These are phyloP conservation scores for Adrianichthys oophorus DNA, from an alignment of 2,797 vertebrate genomes.

Conservation along the genomic window DNA sequence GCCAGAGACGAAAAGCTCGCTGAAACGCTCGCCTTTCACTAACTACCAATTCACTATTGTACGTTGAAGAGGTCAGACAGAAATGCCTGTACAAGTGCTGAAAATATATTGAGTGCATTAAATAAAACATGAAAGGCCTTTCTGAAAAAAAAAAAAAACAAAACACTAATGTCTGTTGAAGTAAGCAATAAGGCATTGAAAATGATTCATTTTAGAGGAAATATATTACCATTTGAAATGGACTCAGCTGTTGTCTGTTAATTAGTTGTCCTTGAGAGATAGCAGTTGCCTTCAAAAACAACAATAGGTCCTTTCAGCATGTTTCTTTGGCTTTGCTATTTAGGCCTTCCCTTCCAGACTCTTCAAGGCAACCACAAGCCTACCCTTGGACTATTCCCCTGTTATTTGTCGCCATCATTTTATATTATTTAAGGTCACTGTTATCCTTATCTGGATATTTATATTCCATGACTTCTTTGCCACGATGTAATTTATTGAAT, in stretches of 20 bases:
- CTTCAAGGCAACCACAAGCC: conserved; percentile 76
- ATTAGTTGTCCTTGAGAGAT: conserved; percentile 85
- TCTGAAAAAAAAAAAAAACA: conserved; percentile 21
- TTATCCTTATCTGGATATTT: conserved; percentile 71
- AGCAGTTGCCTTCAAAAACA: conserved; percentile 71
- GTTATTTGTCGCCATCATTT: conserved; percentile 66
- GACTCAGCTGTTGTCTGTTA: conserved; percentile 87
- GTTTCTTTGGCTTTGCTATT: conserved; percentile 77
- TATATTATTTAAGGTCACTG: conserved; percentile 66
- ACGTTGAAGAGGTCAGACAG: conserved; percentile 63
- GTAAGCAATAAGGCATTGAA: conserved; percentile 71
- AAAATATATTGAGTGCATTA: conserved; percentile 65
- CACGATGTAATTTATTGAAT: conserved; percentile 64
- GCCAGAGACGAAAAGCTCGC: conserved; percentile 26
- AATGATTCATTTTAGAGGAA: conserved; percentile 76
- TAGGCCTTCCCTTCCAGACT: conserved; percentile 71
- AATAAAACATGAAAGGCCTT: conserved; percentile 65
- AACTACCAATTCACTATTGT: conserved; percentile 67
- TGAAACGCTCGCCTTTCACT: conserved; percentile 53
- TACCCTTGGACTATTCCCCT: conserved; percentile 55
- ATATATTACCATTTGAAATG: conserved; percentile 82
- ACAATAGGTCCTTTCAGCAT: conserved; percentile 80
- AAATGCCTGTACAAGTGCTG: conserved; percentile 72
- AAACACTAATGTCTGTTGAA: conserved; percentile 61
- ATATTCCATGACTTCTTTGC: conserved; percentile 62